Base-by-base conservation (phyloP, 2,797 vertebrate genomes). In the Channallabes apus region DNA sequence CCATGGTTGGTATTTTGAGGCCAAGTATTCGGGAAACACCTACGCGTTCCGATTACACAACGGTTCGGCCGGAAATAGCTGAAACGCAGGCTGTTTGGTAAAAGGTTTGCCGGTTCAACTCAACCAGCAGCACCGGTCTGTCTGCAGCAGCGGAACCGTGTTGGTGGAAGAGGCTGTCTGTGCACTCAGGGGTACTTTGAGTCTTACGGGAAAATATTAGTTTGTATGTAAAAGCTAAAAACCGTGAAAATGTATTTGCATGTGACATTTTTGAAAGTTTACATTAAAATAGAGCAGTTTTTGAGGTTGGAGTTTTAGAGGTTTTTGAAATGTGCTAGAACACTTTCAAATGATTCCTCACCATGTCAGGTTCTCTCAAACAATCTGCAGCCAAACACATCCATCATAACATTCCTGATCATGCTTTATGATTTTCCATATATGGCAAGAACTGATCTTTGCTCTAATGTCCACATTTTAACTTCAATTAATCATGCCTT, bases 91-190 rank as follows among this genome's bases (percentile, higher is more conserved):
- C 75, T 77, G 75, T 6, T 75, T 54, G 51, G n/a, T 56, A 58
- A 58, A 76, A 56, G 73, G 51, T 77, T 58, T 77, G 51, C 20
- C 62, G 12, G 76, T 38, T 62, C 32, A 17, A 51, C 32, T 62
- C 59, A 64, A 64, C 58, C 59, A 17, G 58, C 59, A 4, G 32
- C 32, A 27, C 78, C 0, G 32, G 29, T 78, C 20, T 78, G 76
- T 61, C 56, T 38, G 56, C 29, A 59, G 75, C 18, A 77, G 56
- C 11, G 18, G 75, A 77, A 77, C 54, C 24, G 75, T 64, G 77
- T 62, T 80, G 77, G 35, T 64, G 78, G 78, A 61, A 8, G 22
- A 64, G 61, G 78, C 46, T 80, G 6, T 29, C 24, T 41, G 24
- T 29, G 38, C 18, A 38, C 35, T 64, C 2, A 61, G 24, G 41